Conservation (phyloP, 2,797 vertebrate genomes). For the Sebastes goodei region DNA sequence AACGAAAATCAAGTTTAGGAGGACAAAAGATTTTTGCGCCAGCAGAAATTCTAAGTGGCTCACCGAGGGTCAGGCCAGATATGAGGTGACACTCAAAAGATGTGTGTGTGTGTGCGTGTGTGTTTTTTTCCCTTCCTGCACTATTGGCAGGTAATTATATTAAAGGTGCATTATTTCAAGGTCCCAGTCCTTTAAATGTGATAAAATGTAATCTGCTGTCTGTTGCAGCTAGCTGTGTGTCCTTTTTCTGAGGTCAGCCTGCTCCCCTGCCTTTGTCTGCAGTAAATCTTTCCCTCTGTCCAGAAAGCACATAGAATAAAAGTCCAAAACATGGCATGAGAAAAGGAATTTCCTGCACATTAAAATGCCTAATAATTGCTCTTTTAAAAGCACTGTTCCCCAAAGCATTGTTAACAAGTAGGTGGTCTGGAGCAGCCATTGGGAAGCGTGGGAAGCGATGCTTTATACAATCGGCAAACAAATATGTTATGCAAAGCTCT, state of each 20-base stretch:
- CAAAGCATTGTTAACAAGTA: conserved; percentile 54
- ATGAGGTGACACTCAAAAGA: conserved; percentile 71
- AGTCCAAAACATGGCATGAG: not conserved
- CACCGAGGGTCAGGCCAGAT: conserved; percentile 68
- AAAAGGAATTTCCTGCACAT: conserved; percentile 5
- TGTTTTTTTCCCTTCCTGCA: conserved; percentile 22
- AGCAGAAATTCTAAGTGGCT: conserved; percentile 67
- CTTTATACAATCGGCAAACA: conserved; percentile 68
- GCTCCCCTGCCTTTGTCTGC: conserved; percentile 31
- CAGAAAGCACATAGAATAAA: conserved; percentile 5
- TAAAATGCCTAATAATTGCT: conserved; percentile 34
- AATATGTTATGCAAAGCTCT: conserved; percentile 64
- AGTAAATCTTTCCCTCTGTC: not conserved
- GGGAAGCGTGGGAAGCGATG: conserved; percentile 49
- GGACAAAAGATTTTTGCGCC: conserved; percentile 65
- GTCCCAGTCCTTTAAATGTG: conserved; percentile 75
- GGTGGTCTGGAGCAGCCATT: conserved; percentile 51
- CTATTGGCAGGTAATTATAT: conserved; percentile 78
- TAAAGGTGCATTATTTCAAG: conserved; percentile 82
- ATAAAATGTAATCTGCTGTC: conserved; percentile 77
- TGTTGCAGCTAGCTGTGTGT: conserved; percentile 40
- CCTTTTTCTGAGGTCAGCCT: conserved; percentile 72
- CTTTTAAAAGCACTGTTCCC: conserved; percentile 32
- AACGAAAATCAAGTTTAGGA: conserved; percentile 57
- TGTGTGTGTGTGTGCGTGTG: conserved; percentile 20